phyloP scores from a whole-genome alignment of 2,888 invertebrate genomes.

The Oscheius myriophilus region DNA sequence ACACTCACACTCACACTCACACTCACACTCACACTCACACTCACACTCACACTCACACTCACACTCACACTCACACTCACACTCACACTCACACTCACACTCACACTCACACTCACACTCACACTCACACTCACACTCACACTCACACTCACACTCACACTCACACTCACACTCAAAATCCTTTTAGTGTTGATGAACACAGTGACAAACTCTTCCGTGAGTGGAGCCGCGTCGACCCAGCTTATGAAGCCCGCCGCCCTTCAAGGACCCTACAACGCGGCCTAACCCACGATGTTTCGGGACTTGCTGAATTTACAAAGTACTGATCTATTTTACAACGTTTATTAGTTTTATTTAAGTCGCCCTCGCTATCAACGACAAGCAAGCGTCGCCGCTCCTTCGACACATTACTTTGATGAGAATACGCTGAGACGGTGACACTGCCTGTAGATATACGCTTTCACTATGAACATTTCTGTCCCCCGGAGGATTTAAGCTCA shows the following conservation, averaged over 20 bases:
- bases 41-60: no score
- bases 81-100: no score
- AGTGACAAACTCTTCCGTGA: constrained; percentile 48
- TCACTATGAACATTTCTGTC: not conserved
- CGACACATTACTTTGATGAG: not conserved
- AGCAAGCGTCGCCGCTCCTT: constrained; percentile 10
- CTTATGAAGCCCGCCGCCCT: constrained; percentile 32
- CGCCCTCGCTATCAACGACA: constrained; percentile 14
- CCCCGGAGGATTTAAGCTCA: no score
- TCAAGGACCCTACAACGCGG: constrained; percentile 14
- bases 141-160: no score
- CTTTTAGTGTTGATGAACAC: constrained; percentile 47
- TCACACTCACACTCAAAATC: no score
- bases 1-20: no score
- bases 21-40: no score
- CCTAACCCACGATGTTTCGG: constrained; percentile 19
- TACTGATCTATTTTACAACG: not conserved
- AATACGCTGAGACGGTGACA: not conserved
- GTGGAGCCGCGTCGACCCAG: constrained; percentile 53
- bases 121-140: no score
- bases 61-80: no score
- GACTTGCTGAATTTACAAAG: not conserved
- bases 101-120: no score
- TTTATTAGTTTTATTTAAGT: not conserved
- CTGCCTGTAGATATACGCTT: constrained; percentile 1